phyloP scores from a whole-genome alignment of 2,797 vertebrate species.

The Pseudotriccus pelzelni region DNA sequence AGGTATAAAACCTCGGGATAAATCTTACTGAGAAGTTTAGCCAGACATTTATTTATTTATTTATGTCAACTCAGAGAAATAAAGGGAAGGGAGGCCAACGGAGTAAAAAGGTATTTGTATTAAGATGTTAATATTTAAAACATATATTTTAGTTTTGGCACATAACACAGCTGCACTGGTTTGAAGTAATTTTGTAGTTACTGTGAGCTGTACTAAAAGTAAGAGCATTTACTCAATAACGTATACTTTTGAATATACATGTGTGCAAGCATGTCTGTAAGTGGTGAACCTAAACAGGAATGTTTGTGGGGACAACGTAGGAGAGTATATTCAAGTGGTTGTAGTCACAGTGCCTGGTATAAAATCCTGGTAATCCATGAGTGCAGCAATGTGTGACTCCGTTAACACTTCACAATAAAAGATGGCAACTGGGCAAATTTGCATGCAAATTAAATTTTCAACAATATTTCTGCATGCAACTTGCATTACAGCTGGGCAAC shows the following conservation, averaged over 20 bases:
- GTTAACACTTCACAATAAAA: constrained; percentile 27
- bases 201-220: background rate
- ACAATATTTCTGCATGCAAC: constrained; percentile 57
- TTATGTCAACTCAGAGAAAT: background rate
- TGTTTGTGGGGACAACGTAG: background rate
- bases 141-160: accelerated
- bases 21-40: background rate
- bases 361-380: constrained; percentile 10
- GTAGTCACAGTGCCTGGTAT: background rate
- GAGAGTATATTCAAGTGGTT: background rate
- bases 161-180: background rate
- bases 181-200: background rate
- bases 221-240: too few relatives aligned
- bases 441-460: constrained; percentile 65
- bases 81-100: background rate
- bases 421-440: constrained; percentile 47
- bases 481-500: constrained; percentile 61
- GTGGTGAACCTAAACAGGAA: background rate
- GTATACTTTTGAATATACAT: background rate
- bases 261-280: background rate
- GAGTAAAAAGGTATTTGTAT: background rate
- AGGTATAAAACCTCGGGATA: background rate
- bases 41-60: too few relatives aligned
- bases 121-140: background rate
- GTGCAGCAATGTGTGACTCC: constrained; percentile 5